These are phyloP conservation scores for Leptatherina wallacei DNA, from an alignment of 2,797 vertebrate genomes.

Conservation along the genomic window DNA sequence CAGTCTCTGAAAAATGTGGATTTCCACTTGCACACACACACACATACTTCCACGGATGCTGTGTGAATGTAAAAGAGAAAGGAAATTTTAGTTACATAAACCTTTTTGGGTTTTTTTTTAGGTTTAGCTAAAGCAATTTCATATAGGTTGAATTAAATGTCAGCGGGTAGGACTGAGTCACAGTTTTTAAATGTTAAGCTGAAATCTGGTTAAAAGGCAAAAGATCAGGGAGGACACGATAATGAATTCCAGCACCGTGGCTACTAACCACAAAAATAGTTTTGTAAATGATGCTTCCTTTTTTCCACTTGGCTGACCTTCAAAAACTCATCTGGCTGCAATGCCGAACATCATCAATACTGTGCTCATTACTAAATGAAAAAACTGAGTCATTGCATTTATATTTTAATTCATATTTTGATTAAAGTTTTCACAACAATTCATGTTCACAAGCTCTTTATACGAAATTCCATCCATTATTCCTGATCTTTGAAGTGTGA, in stretches of 20 bases:
- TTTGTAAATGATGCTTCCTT: slow-evolving; percentile 12
- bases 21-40: background rate
- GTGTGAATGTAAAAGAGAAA: slow-evolving; percentile 9
- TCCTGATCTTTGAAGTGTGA: no score
- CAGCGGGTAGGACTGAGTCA: slow-evolving; percentile 8
- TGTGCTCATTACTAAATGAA: slow-evolving; percentile 17
- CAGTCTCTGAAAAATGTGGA: slow-evolving; percentile 21
- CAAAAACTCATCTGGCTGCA: slow-evolving; percentile 7
- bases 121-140: slow-evolving; percentile 16
- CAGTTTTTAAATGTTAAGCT: slow-evolving; percentile 8
- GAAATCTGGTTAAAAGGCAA: slow-evolving; percentile 23
- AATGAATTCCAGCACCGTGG: slow-evolving; percentile 5
- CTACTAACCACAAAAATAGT: slow-evolving; percentile 5
- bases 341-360: background rate
- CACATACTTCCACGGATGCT: background rate
- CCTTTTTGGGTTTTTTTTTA: slow-evolving; percentile 7
- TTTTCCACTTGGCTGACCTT: slow-evolving; percentile 33
- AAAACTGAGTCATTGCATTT: slow-evolving; percentile 17
- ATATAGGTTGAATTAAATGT: slow-evolving; percentile 43
- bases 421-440: no score
- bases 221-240: slow-evolving; percentile 13
- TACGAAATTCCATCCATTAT: no score
- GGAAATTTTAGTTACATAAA: slow-evolving; percentile 32
- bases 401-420: no score
- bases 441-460: no score